Conservation (phyloP, 2,113 vertebrate species). For the Perca schrenkii region DNA sequence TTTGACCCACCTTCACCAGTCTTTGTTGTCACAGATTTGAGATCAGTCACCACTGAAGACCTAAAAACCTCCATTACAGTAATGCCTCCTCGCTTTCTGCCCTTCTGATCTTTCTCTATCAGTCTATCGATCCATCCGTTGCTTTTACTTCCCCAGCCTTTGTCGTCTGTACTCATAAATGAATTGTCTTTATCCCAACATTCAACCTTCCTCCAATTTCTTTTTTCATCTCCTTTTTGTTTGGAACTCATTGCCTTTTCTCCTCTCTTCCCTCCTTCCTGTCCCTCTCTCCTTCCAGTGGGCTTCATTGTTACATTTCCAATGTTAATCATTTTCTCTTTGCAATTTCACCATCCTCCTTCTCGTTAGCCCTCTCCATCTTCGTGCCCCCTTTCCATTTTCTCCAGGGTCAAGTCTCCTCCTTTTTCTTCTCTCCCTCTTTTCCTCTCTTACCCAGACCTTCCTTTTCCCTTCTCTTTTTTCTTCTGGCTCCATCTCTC, state of each 20-base stretch:
- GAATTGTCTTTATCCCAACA: background rate
- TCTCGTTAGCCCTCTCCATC: conserved; percentile 12
- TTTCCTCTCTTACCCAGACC: too few species aligned
- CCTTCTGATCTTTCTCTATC: conserved; percentile 58
- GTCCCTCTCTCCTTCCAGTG: conserved; percentile 4
- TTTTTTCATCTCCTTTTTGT: conserved; percentile 1
- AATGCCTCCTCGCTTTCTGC: conserved; percentile 8
- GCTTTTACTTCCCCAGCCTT: background rate
- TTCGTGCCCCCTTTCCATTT: conserved; percentile 40
- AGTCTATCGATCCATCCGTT: conserved; percentile 42
- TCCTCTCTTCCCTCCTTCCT: background rate
- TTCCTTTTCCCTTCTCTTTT: conserved; percentile 5
- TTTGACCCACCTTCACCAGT: conserved; percentile 5
- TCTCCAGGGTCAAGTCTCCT: conserved; percentile 45
- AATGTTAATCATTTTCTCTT: conserved; percentile 55
- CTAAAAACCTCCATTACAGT: conserved; percentile 14
- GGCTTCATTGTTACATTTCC: conserved; percentile 48
- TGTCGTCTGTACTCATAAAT: conserved; percentile 5
- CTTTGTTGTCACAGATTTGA: conserved; percentile 23
- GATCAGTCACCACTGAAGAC: conserved; percentile 14
- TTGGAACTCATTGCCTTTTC: conserved; percentile 3
- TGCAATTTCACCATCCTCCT: conserved; percentile 40
- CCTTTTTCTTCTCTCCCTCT: background rate
- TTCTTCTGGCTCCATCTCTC: conserved; percentile 46
- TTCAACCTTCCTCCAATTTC: background rate